These are phyloP conservation scores for Hemiprocne comata DNA, from an alignment of 2,113 vertebrate genomes.

Conservation along the genomic window DNA sequence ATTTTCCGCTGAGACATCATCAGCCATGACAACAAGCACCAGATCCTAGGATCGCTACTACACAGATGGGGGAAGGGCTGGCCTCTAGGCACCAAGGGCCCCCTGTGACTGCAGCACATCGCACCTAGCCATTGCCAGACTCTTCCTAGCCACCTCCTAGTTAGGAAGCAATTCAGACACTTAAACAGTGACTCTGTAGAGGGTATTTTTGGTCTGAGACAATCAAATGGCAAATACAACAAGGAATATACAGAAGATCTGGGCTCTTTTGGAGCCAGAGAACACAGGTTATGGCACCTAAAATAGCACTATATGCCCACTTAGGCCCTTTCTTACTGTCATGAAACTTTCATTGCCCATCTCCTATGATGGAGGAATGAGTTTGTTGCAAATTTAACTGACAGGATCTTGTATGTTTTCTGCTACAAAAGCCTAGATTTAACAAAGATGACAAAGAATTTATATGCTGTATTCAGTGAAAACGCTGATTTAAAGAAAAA, in stretches of 20 bases:
- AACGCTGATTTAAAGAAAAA: neutral
- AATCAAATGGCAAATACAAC: neutral
- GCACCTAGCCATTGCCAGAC: accelerated
- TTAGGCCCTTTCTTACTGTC: neutral
- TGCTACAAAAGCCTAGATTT: neutral
- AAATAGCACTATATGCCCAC: neutral
- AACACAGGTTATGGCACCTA: neutral
- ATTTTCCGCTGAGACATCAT: neutral
- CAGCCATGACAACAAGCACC: neutral
- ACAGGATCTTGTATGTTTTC: neutral
- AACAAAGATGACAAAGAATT: neutral
- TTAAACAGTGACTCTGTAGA: neutral
- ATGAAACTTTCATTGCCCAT: neutral
- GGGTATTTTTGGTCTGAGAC: neutral
- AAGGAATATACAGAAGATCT: neutral
- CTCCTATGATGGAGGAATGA: neutral
- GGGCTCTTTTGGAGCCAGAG: neutral
- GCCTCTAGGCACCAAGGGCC: too few relatives aligned
- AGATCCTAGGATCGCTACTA: neutral
- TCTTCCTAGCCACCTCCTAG: neutral
- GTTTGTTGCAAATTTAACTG: neutral
- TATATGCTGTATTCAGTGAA: neutral
- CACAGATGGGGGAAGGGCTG: neutral
- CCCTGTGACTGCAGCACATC: neutral
- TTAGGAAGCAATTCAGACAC: neutral